Percentiles rank a stretch among this genome's conserved stretches.
Evolutionary conservation across 1,140 invertebrate species (phyloP).

Genomic region (Cyclargus thomasi): DNA sequence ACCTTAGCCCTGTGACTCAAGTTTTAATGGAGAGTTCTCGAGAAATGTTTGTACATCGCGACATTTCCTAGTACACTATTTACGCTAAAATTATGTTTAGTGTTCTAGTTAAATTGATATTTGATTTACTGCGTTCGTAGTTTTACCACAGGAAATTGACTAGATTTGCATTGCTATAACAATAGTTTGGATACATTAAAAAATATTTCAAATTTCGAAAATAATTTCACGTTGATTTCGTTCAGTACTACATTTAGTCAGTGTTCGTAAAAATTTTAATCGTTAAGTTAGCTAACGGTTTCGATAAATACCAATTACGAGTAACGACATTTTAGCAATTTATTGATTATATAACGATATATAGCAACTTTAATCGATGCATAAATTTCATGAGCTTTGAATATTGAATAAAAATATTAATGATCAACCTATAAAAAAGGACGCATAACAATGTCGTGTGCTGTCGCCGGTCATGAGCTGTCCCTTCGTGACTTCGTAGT

Average conservation of each 20-base stretch:
- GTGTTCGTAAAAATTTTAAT: neutral
- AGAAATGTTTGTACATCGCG: conserved; percentile 32
- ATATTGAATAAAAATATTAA: conserved; percentile 22
- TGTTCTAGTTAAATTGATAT: neutral
- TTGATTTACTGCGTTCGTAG: neutral
- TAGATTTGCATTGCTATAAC: neutral
- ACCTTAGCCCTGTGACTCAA: conserved; percentile 47
- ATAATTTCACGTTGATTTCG: neutral
- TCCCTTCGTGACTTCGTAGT: conserved; percentile 13
- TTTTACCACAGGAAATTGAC: too few relatives aligned
- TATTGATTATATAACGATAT: neutral
- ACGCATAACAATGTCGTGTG: conserved; percentile 26
- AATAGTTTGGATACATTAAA: neutral
- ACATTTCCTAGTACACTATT: conserved; percentile 31
- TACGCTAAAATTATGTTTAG: neutral
- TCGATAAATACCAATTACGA: too few relatives aligned
- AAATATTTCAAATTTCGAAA: neutral
- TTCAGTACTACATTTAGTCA: neutral
- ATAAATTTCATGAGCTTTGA: conserved; percentile 11
- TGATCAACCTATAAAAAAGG: conserved; percentile 18
- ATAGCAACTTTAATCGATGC: neutral
- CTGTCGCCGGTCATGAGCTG: conserved; percentile 27
- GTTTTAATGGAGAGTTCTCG: conserved; percentile 29
- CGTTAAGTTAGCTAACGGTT: neutral
- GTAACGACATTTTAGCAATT: neutral